Evolutionary conservation across 2,113 vertebrate genomes (phyloP).

Genomic region (Colossoma macropomum): DNA sequence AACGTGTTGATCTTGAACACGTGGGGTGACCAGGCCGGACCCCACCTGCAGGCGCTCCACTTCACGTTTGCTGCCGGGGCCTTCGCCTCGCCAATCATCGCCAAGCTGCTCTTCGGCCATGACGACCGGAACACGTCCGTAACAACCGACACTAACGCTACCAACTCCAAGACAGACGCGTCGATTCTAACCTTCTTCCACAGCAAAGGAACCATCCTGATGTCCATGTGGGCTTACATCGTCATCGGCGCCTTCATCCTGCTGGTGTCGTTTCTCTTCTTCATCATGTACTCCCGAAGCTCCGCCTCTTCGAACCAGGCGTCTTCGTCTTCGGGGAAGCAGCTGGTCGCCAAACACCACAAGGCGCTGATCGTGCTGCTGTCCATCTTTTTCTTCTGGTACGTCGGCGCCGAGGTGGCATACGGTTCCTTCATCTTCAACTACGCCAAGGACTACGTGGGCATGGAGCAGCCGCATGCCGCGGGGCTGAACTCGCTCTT

Average conservation of each 20-base stretch:
- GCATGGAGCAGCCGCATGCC: conserved; percentile 77
- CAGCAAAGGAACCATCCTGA: conserved; percentile 13
- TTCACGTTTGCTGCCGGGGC: conserved; percentile 93
- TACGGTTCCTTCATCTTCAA: conserved; percentile 92
- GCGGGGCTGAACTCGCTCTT: conserved; percentile 90
- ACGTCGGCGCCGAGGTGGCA: conserved; percentile 90
- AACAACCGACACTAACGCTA: neutral
- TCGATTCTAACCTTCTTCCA: neutral
- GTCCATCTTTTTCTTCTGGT: conserved; percentile 89
- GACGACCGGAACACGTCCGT: conserved; percentile 21
- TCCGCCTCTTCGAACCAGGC: conserved; percentile 60
- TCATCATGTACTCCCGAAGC: conserved; percentile 77
- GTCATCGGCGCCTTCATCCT: conserved; percentile 84
- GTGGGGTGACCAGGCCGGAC: conserved; percentile 85
- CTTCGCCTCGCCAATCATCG: conserved; percentile 86
- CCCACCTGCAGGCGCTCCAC: conserved; percentile 93
- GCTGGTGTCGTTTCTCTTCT: conserved; percentile 78
- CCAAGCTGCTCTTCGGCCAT: conserved; percentile 82
- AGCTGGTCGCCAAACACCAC: conserved; percentile 80
- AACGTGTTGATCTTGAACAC: conserved; percentile 87
- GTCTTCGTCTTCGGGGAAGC: conserved; percentile 58
- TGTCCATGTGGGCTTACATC: conserved; percentile 85
- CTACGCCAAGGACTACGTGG: conserved; percentile 76
- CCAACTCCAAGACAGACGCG: neutral
- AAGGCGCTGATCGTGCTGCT: conserved; percentile 80